Percentiles rank a stretch among this genome's conserved stretches.
phyloP scores from a whole-genome alignment of 2,888 invertebrate species.

The Athalia circularis region DNA sequence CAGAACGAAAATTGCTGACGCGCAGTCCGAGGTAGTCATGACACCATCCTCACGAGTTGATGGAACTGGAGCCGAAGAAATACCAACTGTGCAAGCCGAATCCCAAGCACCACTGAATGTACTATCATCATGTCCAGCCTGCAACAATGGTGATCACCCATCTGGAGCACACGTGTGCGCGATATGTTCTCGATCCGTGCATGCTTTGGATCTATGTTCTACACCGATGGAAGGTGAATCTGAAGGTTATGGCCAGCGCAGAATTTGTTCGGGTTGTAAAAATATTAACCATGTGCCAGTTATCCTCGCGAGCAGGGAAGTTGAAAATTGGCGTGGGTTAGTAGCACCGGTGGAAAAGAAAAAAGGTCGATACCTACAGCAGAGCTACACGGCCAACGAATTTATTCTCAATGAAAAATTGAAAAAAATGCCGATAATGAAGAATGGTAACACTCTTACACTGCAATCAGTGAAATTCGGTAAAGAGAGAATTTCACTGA shows the following conservation, averaged over 20 bases:
- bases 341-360: conserved; percentile 14
- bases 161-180: conserved; percentile 42
- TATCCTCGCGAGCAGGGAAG: conserved; percentile 22
- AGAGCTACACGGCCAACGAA: conserved; percentile 12
- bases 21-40: conserved; percentile 1
- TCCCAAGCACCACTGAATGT: conserved; percentile 6
- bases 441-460: conserved; percentile 10
- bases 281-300: conserved; percentile 21
- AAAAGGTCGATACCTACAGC: conserved; percentile 18
- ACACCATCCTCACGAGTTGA: not conserved
- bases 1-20: conserved; percentile 34
- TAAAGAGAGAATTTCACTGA: conserved; percentile 19
- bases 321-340: conserved; percentile 36
- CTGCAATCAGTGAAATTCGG: conserved; percentile 7
- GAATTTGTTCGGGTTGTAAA: conserved; percentile 44
- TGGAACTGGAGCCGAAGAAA: not conserved
- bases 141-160: conserved; percentile 44
- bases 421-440: conserved; percentile 29
- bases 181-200: conserved; percentile 45
- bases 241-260: conserved; percentile 47
- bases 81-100: not conserved
- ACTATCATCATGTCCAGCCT: conserved; percentile 44
- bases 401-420: conserved; percentile 12
- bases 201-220: conserved; percentile 47
- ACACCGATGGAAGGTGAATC: conserved; percentile 40